phyloP scores from a whole-genome alignment of 2,888 invertebrate species.

The Heliothis peltigera region DNA sequence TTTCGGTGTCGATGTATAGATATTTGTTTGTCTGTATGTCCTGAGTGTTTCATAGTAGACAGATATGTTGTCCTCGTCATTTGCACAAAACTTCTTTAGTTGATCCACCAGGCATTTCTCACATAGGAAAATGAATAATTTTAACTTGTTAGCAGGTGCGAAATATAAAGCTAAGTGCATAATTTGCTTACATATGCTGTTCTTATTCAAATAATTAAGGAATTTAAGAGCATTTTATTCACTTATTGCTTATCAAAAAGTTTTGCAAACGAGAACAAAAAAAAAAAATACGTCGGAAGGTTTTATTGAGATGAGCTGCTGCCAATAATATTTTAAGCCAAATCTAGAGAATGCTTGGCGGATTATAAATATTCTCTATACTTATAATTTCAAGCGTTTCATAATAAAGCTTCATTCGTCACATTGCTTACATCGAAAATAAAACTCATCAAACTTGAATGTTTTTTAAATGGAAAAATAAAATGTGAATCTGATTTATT shows the following conservation, averaged over 20 bases:
- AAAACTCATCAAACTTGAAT: slow-evolving; percentile 61
- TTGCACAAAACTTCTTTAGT: slow-evolving; percentile 49
- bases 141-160: too few species aligned
- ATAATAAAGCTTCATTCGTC: slow-evolving; percentile 28
- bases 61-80: slow-evolving; percentile 45
- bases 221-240: not conserved
- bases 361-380: slow-evolving; percentile 27
- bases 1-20: slow-evolving; percentile 46
- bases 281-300: not conserved
- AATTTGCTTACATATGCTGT: not conserved
- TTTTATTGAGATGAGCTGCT: not conserved
- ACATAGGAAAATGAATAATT: slow-evolving; percentile 8
- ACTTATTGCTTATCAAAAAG: not conserved
- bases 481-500: slow-evolving; percentile 55
- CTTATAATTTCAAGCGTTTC: slow-evolving; percentile 17
- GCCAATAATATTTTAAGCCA: too few species aligned
- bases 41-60: slow-evolving; percentile 44
- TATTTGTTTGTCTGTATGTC: slow-evolving; percentile 46
- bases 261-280: not conserved
- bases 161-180: too few species aligned
- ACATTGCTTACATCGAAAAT: slow-evolving; percentile 65
- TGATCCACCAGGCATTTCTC: slow-evolving; percentile 47
- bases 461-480: slow-evolving; percentile 71
- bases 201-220: too few species aligned
- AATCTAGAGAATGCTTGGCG: slow-evolving; percentile 48